phyloP scores from a whole-genome alignment of 2,797 vertebrate species.

The Calcarius lapponicus region DNA sequence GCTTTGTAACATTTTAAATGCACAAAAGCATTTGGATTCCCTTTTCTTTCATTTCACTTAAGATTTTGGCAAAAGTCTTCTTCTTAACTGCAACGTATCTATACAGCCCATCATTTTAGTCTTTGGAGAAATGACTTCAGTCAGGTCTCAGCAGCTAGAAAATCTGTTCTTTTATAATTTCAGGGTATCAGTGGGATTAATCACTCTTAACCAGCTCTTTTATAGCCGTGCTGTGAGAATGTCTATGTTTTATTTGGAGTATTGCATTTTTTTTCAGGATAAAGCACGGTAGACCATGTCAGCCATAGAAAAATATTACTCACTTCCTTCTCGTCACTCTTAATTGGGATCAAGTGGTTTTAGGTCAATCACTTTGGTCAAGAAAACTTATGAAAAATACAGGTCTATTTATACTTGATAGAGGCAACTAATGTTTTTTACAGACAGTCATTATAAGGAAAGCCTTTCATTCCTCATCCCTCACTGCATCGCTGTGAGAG shows the following conservation, averaged over 20 bases:
- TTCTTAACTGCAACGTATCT: neutral
- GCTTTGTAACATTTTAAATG: neutral
- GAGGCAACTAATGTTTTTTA: neutral
- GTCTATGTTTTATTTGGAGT: neutral
- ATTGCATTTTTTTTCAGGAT: neutral
- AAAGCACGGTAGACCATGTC: neutral
- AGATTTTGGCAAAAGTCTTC: neutral
- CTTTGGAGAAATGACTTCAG: neutral
- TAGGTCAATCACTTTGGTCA: neutral
- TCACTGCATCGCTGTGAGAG: neutral
- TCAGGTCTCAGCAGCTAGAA: neutral
- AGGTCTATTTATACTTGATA: neutral
- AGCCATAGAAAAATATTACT: constrained; percentile 19
- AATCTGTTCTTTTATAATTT: neutral
- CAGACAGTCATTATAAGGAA: neutral
- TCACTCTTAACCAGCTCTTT: neutral
- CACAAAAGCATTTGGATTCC: neutral
- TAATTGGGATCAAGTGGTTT: constrained; percentile 14
- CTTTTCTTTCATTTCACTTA: neutral
- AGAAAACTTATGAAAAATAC: constrained; percentile 4
- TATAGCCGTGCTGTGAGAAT: neutral
- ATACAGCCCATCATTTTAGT: neutral
- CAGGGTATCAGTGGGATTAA: neutral
- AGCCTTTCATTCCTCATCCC: neutral
- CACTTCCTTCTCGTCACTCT: neutral